Evolutionary conservation across 2,888 invertebrate genomes (phyloP).

Genomic region (Microplitis manilae): DNA sequence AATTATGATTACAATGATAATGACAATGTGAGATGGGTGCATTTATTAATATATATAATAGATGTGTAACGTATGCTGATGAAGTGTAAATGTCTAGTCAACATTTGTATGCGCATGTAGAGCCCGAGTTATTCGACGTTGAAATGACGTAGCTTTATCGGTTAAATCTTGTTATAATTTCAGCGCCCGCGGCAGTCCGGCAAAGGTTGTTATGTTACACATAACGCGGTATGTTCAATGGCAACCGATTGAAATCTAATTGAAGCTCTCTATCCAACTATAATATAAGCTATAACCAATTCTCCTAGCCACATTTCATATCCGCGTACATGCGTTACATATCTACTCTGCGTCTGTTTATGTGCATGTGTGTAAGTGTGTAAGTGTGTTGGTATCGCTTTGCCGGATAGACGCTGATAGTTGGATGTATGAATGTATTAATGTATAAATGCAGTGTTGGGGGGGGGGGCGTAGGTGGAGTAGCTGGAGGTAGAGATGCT

Average conservation of each 20-base stretch:
- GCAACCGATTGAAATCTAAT: constrained; percentile 35
- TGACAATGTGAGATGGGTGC: too few relatives aligned
- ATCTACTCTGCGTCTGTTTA: not conserved
- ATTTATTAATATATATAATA: not conserved
- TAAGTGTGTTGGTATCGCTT: not conserved
- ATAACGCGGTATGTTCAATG: constrained; percentile 28
- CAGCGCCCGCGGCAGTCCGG: constrained; percentile 8
- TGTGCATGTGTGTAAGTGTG: not conserved
- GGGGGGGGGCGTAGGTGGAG: not conserved
- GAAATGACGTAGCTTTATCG: constrained; percentile 21
- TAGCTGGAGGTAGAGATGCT: not conserved
- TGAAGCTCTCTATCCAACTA: constrained; percentile 13
- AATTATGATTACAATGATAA: too few relatives aligned
- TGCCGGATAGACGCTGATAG: not conserved
- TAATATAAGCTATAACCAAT: constrained; percentile 13
- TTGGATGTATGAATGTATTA: constrained; percentile 1
- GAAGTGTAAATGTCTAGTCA: not conserved
- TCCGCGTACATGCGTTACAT: constrained; percentile 28
- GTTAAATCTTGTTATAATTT: not conserved
- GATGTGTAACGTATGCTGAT: not conserved
- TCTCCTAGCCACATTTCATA: constrained; percentile 25
- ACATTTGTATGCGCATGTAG: not conserved
- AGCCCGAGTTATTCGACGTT: constrained; percentile 2
- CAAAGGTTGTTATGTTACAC: constrained; percentile 20
- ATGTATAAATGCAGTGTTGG: not conserved